These are phyloP conservation scores for Lutjanus erythropterus DNA, from an alignment of 2,113 vertebrate genomes.

Conservation along the genomic window DNA sequence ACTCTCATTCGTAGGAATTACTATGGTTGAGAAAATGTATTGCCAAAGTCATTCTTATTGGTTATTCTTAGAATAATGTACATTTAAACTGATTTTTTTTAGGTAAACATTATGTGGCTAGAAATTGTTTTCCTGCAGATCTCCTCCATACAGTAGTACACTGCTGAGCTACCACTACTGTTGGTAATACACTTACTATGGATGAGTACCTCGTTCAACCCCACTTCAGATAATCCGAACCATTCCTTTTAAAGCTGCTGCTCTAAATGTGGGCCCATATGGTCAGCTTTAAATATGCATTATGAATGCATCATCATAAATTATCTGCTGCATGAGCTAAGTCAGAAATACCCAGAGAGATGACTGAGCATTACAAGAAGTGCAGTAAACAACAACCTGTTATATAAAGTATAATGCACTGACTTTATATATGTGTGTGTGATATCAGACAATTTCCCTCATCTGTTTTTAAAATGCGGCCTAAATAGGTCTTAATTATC, in stretches of 20 bases:
- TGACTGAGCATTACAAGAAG: not conserved
- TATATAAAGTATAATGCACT: not conserved
- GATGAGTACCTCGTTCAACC: too few species aligned
- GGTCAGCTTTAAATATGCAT: not conserved
- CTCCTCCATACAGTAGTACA: too few species aligned
- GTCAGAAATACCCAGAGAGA: not conserved
- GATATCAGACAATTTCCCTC: not conserved
- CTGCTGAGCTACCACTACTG: too few species aligned
- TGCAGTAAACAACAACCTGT: not conserved
- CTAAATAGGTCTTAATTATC: constrained; percentile 28
- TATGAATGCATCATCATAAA: not conserved
- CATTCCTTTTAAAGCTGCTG: not conserved
- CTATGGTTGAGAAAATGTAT: too few species aligned
- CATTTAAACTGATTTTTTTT: too few species aligned
- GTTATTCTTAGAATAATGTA: too few species aligned
- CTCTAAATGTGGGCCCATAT: not conserved
- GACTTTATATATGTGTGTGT: not conserved
- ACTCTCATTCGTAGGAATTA: too few species aligned
- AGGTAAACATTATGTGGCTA: too few species aligned
- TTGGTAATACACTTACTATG: too few species aligned
- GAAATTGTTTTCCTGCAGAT: too few species aligned
- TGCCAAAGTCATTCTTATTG: too few species aligned
- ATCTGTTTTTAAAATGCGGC: not conserved
- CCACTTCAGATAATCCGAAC: too few species aligned
- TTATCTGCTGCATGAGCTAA: not conserved